Conservation (phyloP, 2,113 vertebrate species). For the Microcebus tavaratra region DNA sequence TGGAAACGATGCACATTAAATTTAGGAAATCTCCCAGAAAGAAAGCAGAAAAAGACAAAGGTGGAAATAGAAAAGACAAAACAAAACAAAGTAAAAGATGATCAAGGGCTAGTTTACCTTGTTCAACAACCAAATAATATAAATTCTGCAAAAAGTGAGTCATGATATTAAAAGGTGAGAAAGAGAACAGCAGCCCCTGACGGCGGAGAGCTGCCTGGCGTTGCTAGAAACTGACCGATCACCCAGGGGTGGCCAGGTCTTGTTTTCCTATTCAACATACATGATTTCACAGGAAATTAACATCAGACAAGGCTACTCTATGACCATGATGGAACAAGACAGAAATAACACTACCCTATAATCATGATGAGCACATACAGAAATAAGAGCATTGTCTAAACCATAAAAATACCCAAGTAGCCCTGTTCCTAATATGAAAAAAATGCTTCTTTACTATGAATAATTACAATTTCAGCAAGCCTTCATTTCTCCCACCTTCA, state of each 20-base stretch:
- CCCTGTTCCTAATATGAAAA: not conserved
- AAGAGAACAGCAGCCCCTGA: not conserved
- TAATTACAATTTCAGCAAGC: not conserved
- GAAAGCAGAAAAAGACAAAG: conserved; percentile 38
- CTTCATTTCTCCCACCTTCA: not conserved
- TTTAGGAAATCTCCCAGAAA: conserved; percentile 52
- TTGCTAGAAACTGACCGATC: not conserved
- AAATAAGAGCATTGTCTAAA: not conserved
- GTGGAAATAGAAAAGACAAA: not conserved
- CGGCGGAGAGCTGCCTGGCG: accelerated
- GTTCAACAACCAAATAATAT: not conserved
- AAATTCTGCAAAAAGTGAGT: not conserved
- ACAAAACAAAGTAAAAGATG: not conserved
- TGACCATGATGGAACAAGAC: not conserved
- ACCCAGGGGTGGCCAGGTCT: not conserved
- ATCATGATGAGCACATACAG: not conserved
- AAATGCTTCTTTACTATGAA: not conserved
- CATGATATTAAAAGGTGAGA: not conserved
- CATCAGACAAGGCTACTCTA: not conserved
- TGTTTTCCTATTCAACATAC: not conserved
- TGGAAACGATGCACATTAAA: conserved; percentile 50
- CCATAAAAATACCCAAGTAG: not conserved
- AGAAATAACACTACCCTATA: not conserved
- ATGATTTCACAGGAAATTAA: not conserved
- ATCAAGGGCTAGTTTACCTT: not conserved